These are phyloP conservation scores for Drosophila ogumai DNA, from an alignment of 1,140 invertebrate species.

Conservation along the genomic window DNA sequence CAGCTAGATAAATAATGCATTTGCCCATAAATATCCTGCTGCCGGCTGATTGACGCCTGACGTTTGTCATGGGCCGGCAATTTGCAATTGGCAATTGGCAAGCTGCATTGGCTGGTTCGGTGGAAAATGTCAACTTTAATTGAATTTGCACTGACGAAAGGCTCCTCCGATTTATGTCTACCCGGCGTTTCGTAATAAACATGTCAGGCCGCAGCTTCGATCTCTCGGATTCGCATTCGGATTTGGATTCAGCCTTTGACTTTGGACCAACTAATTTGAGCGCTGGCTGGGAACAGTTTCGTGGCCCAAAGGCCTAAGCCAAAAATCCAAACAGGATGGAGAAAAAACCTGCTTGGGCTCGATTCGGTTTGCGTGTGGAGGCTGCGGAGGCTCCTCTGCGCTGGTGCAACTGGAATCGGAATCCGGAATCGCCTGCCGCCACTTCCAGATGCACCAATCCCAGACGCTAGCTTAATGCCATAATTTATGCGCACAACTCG, in stretches of 20 bases:
- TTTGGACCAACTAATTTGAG: constrained; percentile 72
- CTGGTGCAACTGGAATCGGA: constrained; percentile 32
- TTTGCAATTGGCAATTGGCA: constrained; percentile 20
- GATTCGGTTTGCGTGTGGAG: constrained; percentile 19
- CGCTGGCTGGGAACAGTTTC: constrained; percentile 47
- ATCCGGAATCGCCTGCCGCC: constrained; percentile 45
- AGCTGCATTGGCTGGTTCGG: constrained; percentile 69
- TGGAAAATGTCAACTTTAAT: constrained; percentile 81
- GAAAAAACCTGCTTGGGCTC: constrained; percentile 47
- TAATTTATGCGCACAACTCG: constrained; percentile 82
- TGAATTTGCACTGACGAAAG: constrained; percentile 77
- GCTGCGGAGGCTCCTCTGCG: constrained; percentile 14
- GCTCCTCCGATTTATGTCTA: constrained; percentile 63
- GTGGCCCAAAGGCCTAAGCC: constrained; percentile 8
- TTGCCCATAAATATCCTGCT: constrained; percentile 67
- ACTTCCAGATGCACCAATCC: constrained; percentile 68
- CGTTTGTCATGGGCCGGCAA: constrained; percentile 54
- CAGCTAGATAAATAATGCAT: constrained; percentile 53
- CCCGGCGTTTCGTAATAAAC: constrained; percentile 67
- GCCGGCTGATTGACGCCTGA: constrained; percentile 57
- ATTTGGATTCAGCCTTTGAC: constrained; percentile 29
- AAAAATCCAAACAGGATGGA: constrained; percentile 25
- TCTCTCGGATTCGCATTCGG: constrained; percentile 16
- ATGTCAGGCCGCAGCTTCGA: constrained; percentile 66
- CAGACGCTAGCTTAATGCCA: constrained; percentile 78